phyloP scores from a whole-genome alignment of 2,113 vertebrate genomes.

The Sceloporus tristichus region DNA sequence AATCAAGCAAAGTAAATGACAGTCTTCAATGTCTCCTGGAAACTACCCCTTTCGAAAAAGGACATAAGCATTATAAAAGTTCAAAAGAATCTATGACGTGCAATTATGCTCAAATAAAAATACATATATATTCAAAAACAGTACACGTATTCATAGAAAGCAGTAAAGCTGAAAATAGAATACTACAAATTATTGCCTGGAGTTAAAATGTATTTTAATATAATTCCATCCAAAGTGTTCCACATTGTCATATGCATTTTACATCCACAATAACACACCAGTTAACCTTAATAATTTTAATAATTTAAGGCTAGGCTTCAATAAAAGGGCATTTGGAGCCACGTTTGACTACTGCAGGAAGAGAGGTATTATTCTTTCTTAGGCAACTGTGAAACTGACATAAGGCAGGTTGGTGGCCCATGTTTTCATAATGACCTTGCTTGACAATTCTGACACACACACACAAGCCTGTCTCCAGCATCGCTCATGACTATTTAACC shows the following conservation, averaged over 20 bases:
- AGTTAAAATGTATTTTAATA: constrained; percentile 17
- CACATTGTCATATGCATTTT: constrained; percentile 19
- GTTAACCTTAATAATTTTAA: constrained; percentile 38
- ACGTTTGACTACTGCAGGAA: constrained; percentile 7
- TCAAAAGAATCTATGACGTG: not conserved
- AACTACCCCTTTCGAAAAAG: not conserved
- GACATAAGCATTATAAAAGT: not conserved
- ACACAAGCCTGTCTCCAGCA: too few relatives aligned
- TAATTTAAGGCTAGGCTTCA: not conserved
- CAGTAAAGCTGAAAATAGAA: not conserved
- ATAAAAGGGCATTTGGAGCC: constrained; percentile 33
- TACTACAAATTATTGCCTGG: not conserved
- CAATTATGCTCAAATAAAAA: not conserved
- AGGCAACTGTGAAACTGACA: not conserved
- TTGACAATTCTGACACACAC: constrained; percentile 34
- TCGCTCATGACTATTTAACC: too few relatives aligned
- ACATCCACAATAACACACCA: not conserved
- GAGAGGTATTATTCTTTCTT: not conserved
- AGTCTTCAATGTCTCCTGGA: not conserved
- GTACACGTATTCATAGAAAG: not conserved
- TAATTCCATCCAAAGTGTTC: not conserved
- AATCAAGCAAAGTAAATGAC: not conserved
- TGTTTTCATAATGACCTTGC: constrained; percentile 29
- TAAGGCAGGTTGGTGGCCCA: not conserved
- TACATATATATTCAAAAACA: not conserved